Evolutionary conservation across 2,113 vertebrate genomes (phyloP).

Genomic region (Neolamprologus hecqui): DNA sequence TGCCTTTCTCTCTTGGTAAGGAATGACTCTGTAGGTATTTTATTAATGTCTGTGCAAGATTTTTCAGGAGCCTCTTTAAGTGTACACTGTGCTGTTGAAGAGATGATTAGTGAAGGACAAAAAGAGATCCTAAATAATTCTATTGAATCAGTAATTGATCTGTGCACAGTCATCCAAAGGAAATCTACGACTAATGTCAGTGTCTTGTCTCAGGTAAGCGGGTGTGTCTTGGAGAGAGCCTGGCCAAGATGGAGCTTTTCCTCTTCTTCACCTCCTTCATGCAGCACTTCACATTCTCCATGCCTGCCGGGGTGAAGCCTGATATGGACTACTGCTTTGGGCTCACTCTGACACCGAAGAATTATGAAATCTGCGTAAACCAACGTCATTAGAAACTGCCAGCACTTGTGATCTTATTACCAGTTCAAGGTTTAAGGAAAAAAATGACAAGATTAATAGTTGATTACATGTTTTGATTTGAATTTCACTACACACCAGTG

Average conservation of each 20-base stretch:
- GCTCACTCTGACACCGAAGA: neutral
- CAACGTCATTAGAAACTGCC: neutral
- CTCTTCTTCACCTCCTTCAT: constrained; percentile 74
- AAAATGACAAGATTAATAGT: neutral
- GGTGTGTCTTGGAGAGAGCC: constrained; percentile 62
- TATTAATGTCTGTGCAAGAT: neutral
- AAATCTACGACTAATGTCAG: neutral
- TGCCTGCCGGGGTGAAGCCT: constrained; percentile 11
- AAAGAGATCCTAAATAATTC: neutral
- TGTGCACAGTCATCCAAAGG: neutral
- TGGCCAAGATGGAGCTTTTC: constrained; percentile 76
- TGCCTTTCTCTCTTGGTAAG: constrained; percentile 76
- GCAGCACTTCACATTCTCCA: constrained; percentile 44
- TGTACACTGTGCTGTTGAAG: fast-evolving
- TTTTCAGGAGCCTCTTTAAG: fast-evolving
- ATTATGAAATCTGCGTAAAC: neutral
- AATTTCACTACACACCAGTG: neutral
- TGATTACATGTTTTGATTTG: fast-evolving
- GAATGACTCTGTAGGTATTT: neutral
- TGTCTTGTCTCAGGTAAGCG: constrained; percentile 64
- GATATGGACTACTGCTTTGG: neutral
- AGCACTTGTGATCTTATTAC: too few relatives aligned
- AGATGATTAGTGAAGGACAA: fast-evolving
- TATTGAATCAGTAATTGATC: fast-evolving
- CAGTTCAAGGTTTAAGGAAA: too few relatives aligned